These are phyloP conservation scores for Hybos culiciformis DNA, from an alignment of 2,888 invertebrate genomes.

Conservation along the genomic window DNA sequence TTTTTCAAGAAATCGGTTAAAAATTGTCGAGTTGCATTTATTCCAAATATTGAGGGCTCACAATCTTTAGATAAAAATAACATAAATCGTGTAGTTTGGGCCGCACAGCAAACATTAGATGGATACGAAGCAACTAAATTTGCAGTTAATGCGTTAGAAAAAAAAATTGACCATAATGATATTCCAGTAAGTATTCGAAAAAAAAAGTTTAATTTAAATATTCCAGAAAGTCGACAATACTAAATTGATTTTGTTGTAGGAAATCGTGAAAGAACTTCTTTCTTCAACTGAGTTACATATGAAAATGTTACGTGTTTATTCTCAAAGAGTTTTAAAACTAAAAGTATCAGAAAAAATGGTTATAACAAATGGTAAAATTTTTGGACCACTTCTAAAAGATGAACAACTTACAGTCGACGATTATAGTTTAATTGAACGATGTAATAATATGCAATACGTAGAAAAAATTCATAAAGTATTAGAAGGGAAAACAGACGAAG, in stretches of 20 bases:
- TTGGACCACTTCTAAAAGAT: conserved; percentile 63
- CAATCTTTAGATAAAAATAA: conserved; percentile 37
- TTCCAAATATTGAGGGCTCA: conserved; percentile 47
- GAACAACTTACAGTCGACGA: conserved; percentile 79
- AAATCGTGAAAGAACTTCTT: conserved; percentile 39
- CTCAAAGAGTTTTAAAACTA: conserved; percentile 56
- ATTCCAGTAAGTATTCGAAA: conserved; percentile 10
- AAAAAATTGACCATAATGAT: not conserved
- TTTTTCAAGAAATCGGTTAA: conserved; percentile 46
- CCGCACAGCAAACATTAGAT: conserved; percentile 47
- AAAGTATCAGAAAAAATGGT: conserved; percentile 54
- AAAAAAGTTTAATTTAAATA: conserved; percentile 33
- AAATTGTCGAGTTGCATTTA: conserved; percentile 55
- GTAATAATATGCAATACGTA: conserved; percentile 52
- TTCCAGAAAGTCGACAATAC: conserved; percentile 38
- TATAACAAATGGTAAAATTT: conserved; percentile 74
- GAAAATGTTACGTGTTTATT: conserved; percentile 53
- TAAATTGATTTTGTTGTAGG: conserved; percentile 1
- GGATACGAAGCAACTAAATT: conserved; percentile 45
- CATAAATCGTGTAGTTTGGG: conserved; percentile 55
- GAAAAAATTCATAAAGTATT: conserved; percentile 48
- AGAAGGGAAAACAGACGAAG: conserved; percentile 17
- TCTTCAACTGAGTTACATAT: conserved; percentile 49
- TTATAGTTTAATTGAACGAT: conserved; percentile 72
- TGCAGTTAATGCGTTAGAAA: conserved; percentile 33